A percentile compares a stretch with the other conserved stretches of the same genome.
Evolutionary conservation across 37 sponge, comb jelly and placozoan genomes (phyloP).

Genomic region (Agelas oroides): DNA sequence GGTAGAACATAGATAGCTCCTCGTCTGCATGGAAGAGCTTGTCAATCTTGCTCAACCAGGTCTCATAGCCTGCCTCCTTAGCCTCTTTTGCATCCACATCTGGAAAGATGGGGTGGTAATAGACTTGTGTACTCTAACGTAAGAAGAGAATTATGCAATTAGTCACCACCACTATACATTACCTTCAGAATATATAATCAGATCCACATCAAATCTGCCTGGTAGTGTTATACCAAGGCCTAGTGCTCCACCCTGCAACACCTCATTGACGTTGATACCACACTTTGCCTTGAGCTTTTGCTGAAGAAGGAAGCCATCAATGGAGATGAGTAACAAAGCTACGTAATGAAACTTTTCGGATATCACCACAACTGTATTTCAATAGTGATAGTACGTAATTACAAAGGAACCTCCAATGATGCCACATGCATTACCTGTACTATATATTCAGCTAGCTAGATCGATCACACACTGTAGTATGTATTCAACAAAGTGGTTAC

Average conservation of each 20-base stretch:
- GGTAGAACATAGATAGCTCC: conserved; percentile 11
- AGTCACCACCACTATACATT: too few relatives aligned
- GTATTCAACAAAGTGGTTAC: too few relatives aligned
- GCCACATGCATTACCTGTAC: too few relatives aligned
- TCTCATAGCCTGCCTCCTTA: conserved; percentile 13
- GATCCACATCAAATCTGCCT: conserved; percentile 62
- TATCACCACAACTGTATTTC: too few relatives aligned
- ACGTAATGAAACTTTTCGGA: too few relatives aligned
- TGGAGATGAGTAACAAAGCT: too few relatives aligned
- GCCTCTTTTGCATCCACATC: conserved; percentile 39
- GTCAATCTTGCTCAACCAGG: conserved; percentile 42
- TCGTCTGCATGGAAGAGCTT: conserved; percentile 28
- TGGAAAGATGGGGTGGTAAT: not conserved
- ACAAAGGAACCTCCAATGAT: too few relatives aligned
- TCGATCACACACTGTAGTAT: too few relatives aligned
- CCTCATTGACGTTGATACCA: conserved; percentile 33
- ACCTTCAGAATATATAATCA: conserved; percentile 64
- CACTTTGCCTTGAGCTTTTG: conserved; percentile 1
- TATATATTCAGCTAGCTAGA: too few relatives aligned
- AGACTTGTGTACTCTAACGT: too few relatives aligned
- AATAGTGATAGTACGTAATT: too few relatives aligned
- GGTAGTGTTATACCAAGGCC: conserved; percentile 71
- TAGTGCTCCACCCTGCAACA: conserved; percentile 50
- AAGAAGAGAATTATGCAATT: too few relatives aligned
- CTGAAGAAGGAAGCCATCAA: not conserved